Percentiles rank a stretch among this genome's conserved stretches.
These are phyloP conservation scores for Xestobium rufovillosum DNA, from an alignment of 2,888 invertebrate genomes.

Conservation along the genomic window DNA sequence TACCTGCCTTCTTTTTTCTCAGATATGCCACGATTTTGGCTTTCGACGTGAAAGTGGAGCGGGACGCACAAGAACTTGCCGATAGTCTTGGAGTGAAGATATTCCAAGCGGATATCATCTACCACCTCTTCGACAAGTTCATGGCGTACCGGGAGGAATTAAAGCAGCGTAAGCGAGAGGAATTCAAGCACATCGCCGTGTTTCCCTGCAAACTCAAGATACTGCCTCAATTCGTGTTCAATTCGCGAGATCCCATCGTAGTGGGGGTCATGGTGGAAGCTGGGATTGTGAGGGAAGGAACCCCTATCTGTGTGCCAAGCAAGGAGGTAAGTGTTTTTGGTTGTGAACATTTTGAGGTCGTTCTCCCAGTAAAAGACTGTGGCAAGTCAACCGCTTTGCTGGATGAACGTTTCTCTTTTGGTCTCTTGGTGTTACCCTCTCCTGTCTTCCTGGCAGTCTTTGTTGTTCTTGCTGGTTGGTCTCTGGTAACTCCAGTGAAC, in stretches of 20 bases:
- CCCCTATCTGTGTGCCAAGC: slow-evolving; percentile 94
- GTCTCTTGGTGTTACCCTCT: too few species aligned
- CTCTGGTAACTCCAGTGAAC: too few species aligned
- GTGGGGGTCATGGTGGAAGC: slow-evolving; percentile 93
- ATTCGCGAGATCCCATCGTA: slow-evolving; percentile 97
- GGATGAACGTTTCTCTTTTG: too few species aligned
- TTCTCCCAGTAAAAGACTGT: too few species aligned
- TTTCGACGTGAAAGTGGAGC: slow-evolving; percentile 98
- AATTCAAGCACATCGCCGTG: slow-evolving; percentile 94
- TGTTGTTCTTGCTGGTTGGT: too few species aligned
- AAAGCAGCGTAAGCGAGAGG: slow-evolving; percentile 84
- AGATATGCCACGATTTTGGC: slow-evolving; percentile 95
- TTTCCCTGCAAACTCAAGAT: slow-evolving; percentile 93
- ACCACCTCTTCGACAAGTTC: slow-evolving; percentile 98
- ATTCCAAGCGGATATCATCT: slow-evolving; percentile 99
- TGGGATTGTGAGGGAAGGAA: slow-evolving; percentile 91
- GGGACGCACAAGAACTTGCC: slow-evolving; percentile 96
- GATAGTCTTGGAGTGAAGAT: slow-evolving; percentile 90
- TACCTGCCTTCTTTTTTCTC: slow-evolving; percentile 26
- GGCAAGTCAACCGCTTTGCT: too few species aligned
- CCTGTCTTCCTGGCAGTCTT: too few species aligned
- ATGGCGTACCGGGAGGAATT: slow-evolving; percentile 86
- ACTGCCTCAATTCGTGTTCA: slow-evolving; percentile 88
- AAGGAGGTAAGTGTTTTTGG: slow-evolving; percentile 69
- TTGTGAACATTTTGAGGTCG: too few species aligned